Percentiles rank a stretch among this genome's conserved stretches.
These are phyloP conservation scores for Drosophila multiciliata DNA, from an alignment of 2,888 invertebrate species.

Conservation along the genomic window DNA sequence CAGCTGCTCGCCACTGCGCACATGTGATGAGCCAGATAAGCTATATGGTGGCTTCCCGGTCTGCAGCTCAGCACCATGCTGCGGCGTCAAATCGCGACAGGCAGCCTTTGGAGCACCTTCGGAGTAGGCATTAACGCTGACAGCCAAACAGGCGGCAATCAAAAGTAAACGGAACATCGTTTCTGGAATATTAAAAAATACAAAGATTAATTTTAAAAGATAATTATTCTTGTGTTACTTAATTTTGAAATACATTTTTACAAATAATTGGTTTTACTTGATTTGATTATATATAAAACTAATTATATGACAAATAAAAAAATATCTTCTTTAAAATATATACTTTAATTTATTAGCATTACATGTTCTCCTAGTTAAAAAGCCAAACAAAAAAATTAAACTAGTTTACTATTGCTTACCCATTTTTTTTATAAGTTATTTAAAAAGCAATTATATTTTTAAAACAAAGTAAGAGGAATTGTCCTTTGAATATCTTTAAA, in stretches of 20 bases:
- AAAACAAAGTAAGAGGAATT: background rate
- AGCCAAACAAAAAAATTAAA: background rate
- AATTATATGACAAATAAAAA: background rate
- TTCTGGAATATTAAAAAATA: conserved; percentile 14
- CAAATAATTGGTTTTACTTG: background rate
- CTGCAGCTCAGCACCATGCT: conserved; percentile 88
- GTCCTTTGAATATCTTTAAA: background rate
- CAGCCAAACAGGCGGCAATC: conserved; percentile 70
- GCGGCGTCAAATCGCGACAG: conserved; percentile 89
- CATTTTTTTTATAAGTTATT: background rate
- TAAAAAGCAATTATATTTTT: background rate
- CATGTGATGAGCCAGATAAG: conserved; percentile 84
- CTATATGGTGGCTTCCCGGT: conserved; percentile 87
- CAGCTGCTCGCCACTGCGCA: conserved; percentile 84
- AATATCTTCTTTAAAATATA: background rate
- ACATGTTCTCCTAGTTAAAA: background rate
- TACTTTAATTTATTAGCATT: background rate
- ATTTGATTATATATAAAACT: background rate
- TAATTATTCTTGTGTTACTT: background rate
- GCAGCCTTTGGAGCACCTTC: conserved; percentile 88
- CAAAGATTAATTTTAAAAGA: too few species aligned
- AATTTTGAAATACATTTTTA: background rate
- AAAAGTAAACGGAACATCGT: conserved; percentile 78
- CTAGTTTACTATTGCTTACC: background rate
- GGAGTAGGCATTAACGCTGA: conserved; percentile 85